phyloP scores from a whole-genome alignment of 2,888 invertebrate genomes.

The Dryococelus australis region DNA sequence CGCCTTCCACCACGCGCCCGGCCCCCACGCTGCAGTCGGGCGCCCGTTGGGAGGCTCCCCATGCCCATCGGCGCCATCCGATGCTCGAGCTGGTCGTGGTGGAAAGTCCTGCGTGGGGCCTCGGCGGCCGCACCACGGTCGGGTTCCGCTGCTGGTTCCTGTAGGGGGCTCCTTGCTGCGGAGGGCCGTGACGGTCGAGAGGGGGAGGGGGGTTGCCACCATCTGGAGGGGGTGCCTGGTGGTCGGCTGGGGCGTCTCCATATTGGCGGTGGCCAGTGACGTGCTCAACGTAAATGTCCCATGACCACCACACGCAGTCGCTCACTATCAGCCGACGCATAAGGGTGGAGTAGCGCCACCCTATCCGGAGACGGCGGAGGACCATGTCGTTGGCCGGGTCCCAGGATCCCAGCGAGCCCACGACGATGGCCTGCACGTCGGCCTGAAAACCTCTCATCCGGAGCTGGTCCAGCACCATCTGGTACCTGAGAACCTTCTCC shows the following conservation, averaged over 20 bases:
- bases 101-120: no score
- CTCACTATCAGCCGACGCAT: constrained; percentile 51
- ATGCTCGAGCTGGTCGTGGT: no score
- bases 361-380: constrained; percentile 42
- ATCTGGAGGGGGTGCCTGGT: no score
- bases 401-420: constrained; percentile 51
- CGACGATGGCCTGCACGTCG: constrained; percentile 49
- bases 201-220: no score
- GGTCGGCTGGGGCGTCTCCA: neutral
- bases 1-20: no score
- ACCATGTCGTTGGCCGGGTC: constrained; percentile 50
- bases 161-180: no score
- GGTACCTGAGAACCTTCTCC: constrained; percentile 49
- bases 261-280: constrained; percentile 51
- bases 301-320: constrained; percentile 51
- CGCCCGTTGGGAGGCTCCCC: no score
- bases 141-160: no score
- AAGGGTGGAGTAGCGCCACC: constrained; percentile 45
- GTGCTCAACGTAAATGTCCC: constrained; percentile 54
- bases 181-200: no score
- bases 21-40: no score
- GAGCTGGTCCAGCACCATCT: constrained; percentile 46
- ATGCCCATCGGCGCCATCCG: no score
- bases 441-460: constrained; percentile 41
- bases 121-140: no score